Conservation (phyloP, 2,797 vertebrate genomes). For the Chelon labrosus region DNA sequence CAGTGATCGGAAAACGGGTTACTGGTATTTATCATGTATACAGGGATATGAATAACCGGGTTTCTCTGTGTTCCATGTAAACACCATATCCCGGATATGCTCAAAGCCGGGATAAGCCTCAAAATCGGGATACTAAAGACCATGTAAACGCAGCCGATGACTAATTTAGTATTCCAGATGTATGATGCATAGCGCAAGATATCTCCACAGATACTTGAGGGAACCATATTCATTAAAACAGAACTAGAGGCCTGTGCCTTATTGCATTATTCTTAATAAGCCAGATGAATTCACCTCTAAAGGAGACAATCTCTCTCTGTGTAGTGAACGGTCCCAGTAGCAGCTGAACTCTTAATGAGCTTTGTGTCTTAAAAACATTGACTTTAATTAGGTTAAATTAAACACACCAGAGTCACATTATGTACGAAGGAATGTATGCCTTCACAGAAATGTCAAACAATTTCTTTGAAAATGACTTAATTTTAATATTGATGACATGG, state of each 20-base stretch:
- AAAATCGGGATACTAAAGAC: too few species aligned
- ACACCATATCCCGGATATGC: too few species aligned
- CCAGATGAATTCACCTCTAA: slow-evolving; percentile 34
- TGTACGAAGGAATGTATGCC: neutral
- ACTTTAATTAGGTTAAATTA: slow-evolving; percentile 26
- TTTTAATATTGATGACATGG: slow-evolving; percentile 3
- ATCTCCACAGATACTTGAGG: slow-evolving; percentile 36
- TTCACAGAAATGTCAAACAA: neutral
- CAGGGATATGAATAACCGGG: too few species aligned
- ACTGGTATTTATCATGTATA: too few species aligned
- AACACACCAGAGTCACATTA: slow-evolving; percentile 1
- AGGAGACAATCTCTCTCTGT: slow-evolving; percentile 33
- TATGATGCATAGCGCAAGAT: slow-evolving; percentile 31
- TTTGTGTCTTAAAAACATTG: slow-evolving; percentile 1
- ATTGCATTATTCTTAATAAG: slow-evolving; percentile 42
- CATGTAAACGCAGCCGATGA: too few species aligned
- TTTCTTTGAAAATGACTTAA: neutral
- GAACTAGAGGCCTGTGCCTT: slow-evolving; percentile 26
- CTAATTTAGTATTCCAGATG: slow-evolving; percentile 51
- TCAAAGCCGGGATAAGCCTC: too few species aligned
- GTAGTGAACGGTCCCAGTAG: slow-evolving; percentile 22
- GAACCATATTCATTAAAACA: slow-evolving; percentile 55
- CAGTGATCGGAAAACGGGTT: too few species aligned
- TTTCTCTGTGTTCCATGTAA: too few species aligned
- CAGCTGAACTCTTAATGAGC: slow-evolving; percentile 1